Evolutionary conservation across 2,888 invertebrate genomes (phyloP), one percentile per base, ranked within the genome.

Genomic region (Bursaphelenchus okinawaensis): DNA sequence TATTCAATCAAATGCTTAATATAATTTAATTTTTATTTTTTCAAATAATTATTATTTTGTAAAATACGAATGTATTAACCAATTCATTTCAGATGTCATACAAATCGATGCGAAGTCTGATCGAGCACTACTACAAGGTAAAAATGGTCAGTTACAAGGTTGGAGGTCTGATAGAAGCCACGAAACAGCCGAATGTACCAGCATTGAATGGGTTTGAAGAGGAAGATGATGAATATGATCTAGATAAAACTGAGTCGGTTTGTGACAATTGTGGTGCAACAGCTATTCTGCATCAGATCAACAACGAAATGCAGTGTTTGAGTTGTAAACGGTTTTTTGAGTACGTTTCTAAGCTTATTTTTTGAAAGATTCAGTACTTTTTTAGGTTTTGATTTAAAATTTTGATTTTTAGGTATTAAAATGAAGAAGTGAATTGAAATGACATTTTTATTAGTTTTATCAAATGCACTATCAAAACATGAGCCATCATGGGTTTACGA

Each of bases 21-120:
- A n/a, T n/a, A n/a, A n/a, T n/a, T n/a, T n/a, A n/a, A n/a, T n/a
- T n/a, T n/a, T n/a, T n/a, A n/a, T n/a, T n/a, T n/a, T n/a, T n/a
- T n/a, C n/a, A n/a, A n/a, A n/a, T n/a, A n/a, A n/a, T n/a, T n/a
- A n/a, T n/a, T n/a, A n/a, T n/a, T n/a, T n/a, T n/a, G 40, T 1
- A 40, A 16, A 1, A 40, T 40, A n/a, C 12, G 3, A 40, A n/a
- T 40, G 6, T n/a, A 40, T 40, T 40, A 40, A 26, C 57, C 19
- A n/a, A 57, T 28, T 26, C 12, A 31, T 26, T 57, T 57, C 6
- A 59, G 60, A 59, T 59, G 60, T n/a, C 60, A n/a, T 50, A 59
- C 60, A 59, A 59, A 23, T 51, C 50, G 12, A 29, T 59, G 19
- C n/a, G 60, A 22, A 19, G 50, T 22, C 19, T 59, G 22, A 59